Percentiles rank a stretch among this genome's conserved stretches.
These are phyloP conservation scores for Noctua comes DNA, from an alignment of 2,888 invertebrate genomes.

Conservation along the genomic window DNA sequence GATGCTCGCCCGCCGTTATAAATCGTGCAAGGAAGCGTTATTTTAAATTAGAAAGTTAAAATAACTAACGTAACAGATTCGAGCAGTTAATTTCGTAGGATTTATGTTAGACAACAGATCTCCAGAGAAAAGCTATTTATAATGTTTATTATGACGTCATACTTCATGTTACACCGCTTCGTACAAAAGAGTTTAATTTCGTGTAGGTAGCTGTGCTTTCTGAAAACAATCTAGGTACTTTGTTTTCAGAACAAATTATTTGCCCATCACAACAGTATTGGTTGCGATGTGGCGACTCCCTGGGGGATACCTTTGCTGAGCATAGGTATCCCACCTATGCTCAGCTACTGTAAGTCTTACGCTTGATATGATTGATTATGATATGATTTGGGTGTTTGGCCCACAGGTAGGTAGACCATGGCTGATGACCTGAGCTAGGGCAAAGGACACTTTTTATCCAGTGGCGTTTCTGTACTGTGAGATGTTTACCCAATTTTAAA, in stretches of 20 bases:
- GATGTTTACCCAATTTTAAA: too few species aligned
- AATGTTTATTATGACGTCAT: constrained; percentile 56
- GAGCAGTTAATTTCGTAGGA: constrained; percentile 55
- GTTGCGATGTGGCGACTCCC: background rate
- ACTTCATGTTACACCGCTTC: constrained; percentile 37
- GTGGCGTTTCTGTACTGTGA: background rate
- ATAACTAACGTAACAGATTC: constrained; percentile 41
- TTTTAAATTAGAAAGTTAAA: constrained; percentile 58
- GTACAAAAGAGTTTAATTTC: background rate
- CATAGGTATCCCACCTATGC: too few species aligned
- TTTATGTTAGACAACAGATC: constrained; percentile 60
- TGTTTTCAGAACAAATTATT: background rate
- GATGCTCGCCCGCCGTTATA: constrained; percentile 33
- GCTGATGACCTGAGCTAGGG: background rate
- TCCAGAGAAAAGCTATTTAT: constrained; percentile 56
- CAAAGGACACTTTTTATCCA: background rate
- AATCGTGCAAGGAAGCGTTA: constrained; percentile 56
- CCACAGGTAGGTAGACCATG: background rate
- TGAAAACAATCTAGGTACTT: background rate
- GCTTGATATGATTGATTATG: background rate
- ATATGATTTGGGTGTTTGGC: background rate
- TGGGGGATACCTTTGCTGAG: background rate
- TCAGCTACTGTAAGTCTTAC: background rate
- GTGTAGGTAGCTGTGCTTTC: background rate
- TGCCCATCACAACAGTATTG: background rate